A percentile compares a stretch with the other conserved stretches of the same genome.
Evolutionary conservation across 2,888 invertebrate species (phyloP).

Genomic region (Eustalomyia histrio): DNA sequence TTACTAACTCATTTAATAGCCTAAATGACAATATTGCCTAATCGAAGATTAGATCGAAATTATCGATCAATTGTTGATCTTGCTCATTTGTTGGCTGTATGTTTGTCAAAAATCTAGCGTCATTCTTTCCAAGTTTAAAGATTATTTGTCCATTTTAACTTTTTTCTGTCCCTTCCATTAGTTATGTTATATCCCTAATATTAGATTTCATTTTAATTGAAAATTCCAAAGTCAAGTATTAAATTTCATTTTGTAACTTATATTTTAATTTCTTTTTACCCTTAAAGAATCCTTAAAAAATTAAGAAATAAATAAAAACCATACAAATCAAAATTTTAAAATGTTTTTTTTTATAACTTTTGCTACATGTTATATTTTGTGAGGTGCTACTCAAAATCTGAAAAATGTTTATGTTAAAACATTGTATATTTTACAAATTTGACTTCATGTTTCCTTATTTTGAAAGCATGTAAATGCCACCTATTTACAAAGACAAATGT

Average conservation of each 20-base stretch:
- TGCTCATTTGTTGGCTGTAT: no score
- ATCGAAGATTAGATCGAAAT: no score
- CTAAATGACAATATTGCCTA: no score
- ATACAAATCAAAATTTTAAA: not conserved
- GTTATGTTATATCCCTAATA: not conserved
- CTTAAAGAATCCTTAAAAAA: constrained; percentile 43
- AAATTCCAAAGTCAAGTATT: constrained; percentile 35
- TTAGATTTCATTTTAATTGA: constrained; percentile 20
- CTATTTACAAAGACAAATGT: constrained; percentile 4
- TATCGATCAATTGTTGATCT: no score
- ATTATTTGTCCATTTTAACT: no score
- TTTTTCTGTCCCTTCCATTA: no score
- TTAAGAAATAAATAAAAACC: not conserved
- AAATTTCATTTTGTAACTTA: constrained; percentile 47
- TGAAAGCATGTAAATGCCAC: not conserved
- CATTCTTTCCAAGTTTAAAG: no score
- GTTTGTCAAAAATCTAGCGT: no score
- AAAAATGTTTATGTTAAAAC: not conserved
- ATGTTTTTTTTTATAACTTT: not conserved
- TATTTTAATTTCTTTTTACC: constrained; percentile 37
- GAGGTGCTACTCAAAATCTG: not conserved
- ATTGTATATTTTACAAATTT: not conserved
- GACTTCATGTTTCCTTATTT: not conserved
- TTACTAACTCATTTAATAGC: no score
- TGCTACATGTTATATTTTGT: not conserved